Evolutionary conservation across 2,113 vertebrate species (phyloP).

Genomic region (Rynchops niger): DNA sequence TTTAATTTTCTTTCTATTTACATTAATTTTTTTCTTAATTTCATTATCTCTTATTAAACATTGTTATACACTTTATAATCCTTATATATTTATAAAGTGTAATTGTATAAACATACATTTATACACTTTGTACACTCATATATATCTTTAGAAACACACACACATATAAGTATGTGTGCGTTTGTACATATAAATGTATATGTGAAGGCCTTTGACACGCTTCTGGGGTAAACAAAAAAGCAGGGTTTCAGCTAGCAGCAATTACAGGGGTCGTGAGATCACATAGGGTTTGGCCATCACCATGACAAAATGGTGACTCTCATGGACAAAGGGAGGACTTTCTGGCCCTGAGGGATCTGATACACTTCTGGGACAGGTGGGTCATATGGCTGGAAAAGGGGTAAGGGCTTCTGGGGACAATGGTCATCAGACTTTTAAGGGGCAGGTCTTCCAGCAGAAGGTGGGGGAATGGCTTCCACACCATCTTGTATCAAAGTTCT

Average conservation of each 20-base stretch:
- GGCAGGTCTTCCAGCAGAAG: neutral
- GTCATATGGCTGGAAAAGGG: neutral
- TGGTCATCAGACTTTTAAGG: neutral
- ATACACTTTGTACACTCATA: neutral
- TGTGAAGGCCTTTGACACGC: neutral
- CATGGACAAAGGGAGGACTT: neutral
- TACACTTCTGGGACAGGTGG: neutral
- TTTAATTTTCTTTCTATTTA: neutral
- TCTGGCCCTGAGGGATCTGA: neutral
- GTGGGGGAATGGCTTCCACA: fast-evolving
- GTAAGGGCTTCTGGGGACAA: neutral
- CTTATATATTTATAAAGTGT: neutral
- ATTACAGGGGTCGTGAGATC: neutral
- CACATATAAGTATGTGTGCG: fast-evolving
- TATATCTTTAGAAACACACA: neutral
- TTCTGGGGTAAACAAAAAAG: neutral
- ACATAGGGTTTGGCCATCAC: neutral
- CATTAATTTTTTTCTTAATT: neutral
- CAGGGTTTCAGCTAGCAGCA: neutral
- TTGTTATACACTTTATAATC: neutral
- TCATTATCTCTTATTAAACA: neutral
- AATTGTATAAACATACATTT: neutral
- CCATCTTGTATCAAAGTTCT: neutral
- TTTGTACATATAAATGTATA: too few species aligned
- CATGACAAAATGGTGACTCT: neutral